These are phyloP conservation scores for Neosilurus mollespiculum DNA, from an alignment of 2,797 vertebrate species.

Conservation along the genomic window DNA sequence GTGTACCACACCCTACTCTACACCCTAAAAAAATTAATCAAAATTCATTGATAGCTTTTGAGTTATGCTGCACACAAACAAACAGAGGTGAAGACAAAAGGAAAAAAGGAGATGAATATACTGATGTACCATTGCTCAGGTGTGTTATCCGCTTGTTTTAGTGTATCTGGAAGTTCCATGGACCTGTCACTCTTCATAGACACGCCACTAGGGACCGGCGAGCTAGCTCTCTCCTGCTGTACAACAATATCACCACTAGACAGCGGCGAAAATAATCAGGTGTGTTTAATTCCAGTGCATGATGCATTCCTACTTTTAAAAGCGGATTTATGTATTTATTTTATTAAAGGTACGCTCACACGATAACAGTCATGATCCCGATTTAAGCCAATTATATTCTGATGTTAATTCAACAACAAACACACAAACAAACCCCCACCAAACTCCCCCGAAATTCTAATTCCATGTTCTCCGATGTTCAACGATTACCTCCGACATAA, in stretches of 20 bases:
- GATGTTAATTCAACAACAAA: no score
- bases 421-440: no score
- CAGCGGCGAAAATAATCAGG: neutral
- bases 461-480: no score
- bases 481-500: no score
- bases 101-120: neutral
- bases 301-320: neutral
- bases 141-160: constrained; percentile 5
- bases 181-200: constrained; percentile 40
- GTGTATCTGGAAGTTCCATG: constrained; percentile 16
- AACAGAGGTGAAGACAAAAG: no score
- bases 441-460: no score
- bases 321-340: neutral
- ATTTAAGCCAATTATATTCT: no score
- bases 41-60: no score
- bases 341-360: neutral
- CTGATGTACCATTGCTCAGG: constrained; percentile 13
- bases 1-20: no score
- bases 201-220: constrained; percentile 24
- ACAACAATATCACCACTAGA: neutral
- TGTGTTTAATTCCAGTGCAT: neutral
- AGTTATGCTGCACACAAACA: no score
- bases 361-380: no score
- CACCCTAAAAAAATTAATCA: no score
- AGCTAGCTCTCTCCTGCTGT: constrained; percentile 5